These are phyloP conservation scores for Osmoderma eremita DNA, from an alignment of 2,888 invertebrate species.

Conservation along the genomic window DNA sequence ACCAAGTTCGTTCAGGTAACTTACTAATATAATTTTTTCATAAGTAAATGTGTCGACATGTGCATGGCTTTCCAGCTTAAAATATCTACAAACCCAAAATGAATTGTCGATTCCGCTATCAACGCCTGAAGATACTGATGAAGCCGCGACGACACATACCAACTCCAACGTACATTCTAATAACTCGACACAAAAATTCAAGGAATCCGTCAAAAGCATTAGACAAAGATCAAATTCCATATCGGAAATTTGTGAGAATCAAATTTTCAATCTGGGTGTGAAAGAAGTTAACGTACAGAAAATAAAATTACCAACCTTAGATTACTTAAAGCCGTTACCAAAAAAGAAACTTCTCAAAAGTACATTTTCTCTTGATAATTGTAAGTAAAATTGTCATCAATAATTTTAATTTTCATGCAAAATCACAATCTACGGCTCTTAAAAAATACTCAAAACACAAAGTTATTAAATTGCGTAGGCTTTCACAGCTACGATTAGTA, in stretches of 20 bases:
- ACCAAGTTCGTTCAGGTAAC: slow-evolving; percentile 80
- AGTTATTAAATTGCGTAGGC: too few species aligned
- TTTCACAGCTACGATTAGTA: too few species aligned
- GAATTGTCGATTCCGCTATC: slow-evolving; percentile 55
- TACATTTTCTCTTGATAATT: slow-evolving; percentile 61
- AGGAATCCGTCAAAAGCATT: slow-evolving; percentile 52
- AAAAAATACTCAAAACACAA: too few species aligned
- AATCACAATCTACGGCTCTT: too few species aligned
- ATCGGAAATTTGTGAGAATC: slow-evolving; percentile 59
- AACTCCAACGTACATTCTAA: slow-evolving; percentile 47
- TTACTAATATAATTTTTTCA: neutral
- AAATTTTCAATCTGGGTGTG: slow-evolving; percentile 60
- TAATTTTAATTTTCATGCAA: neutral
- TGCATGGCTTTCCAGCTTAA: slow-evolving; percentile 65
- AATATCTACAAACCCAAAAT: slow-evolving; percentile 70
- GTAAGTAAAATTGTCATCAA: slow-evolving; percentile 52
- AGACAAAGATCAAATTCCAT: slow-evolving; percentile 57
- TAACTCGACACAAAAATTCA: slow-evolving; percentile 40
- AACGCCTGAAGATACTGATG: slow-evolving; percentile 46
- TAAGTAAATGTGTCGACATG: neutral
- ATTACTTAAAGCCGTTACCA: slow-evolving; percentile 64
- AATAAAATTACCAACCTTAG: slow-evolving; percentile 69
- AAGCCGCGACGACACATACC: slow-evolving; percentile 32
- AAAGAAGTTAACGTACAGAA: slow-evolving; percentile 58
- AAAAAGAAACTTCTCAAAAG: slow-evolving; percentile 62